phyloP scores from a whole-genome alignment of 2,797 vertebrate species.

The Falco berigora region DNA sequence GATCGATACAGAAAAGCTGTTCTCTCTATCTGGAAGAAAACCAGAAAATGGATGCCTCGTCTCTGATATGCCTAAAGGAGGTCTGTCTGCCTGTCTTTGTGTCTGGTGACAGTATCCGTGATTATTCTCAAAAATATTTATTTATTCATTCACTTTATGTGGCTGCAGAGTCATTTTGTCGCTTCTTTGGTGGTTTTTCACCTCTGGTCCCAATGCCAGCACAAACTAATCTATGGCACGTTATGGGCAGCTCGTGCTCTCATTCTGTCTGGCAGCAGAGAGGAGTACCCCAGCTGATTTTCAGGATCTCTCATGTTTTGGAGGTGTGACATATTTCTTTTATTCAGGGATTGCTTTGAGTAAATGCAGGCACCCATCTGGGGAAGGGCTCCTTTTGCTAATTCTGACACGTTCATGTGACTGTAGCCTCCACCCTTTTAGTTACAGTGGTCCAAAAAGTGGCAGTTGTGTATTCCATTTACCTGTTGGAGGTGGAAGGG shows the following conservation, averaged over 20 bases:
- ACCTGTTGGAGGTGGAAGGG: neutral
- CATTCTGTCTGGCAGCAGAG: neutral
- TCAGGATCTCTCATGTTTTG: neutral
- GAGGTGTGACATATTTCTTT: neutral
- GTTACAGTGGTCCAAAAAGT: neutral
- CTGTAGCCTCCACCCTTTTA: neutral
- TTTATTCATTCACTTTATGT: neutral
- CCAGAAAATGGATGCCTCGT: neutral
- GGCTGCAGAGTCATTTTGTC: neutral
- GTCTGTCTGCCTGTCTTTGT: neutral
- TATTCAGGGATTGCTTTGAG: neutral
- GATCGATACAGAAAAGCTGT: neutral
- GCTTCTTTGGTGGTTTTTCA: neutral
- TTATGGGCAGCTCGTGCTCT: neutral
- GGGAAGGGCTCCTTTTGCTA: neutral
- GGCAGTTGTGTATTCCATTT: neutral
- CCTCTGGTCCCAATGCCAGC: neutral
- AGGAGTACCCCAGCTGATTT: neutral
- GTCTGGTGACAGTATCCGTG: neutral
- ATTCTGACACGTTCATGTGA: neutral
- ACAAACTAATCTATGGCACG: neutral
- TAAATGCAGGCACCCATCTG: neutral
- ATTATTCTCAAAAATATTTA: neutral
- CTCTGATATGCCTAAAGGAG: neutral
- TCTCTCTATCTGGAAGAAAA: neutral